Evolutionary conservation across 1,140 invertebrate species (phyloP).

Genomic region (Diprion similis): DNA sequence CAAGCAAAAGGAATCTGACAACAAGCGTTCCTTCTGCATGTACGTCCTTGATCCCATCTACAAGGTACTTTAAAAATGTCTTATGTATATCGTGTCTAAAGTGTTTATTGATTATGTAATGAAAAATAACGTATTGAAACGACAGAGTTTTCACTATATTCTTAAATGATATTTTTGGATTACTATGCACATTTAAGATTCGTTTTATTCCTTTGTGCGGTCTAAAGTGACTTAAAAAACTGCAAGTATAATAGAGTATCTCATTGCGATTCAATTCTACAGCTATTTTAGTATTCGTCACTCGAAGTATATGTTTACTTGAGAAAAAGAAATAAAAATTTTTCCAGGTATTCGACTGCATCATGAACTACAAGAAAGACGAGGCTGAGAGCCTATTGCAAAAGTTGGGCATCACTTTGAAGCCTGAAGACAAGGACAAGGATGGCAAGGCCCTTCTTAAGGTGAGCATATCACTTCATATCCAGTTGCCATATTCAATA

Average conservation of each 20-base stretch:
- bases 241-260: slow-evolving; percentile 4
- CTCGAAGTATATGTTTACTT: slow-evolving; percentile 8
- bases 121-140: background rate
- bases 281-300: background rate
- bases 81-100: slow-evolving; percentile 37
- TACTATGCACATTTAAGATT: background rate
- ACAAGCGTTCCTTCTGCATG: slow-evolving; percentile 98
- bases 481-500: slow-evolving; percentile 7
- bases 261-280: background rate
- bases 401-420: slow-evolving; percentile 92
- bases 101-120: background rate
- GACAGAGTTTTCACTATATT: background rate
- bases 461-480: slow-evolving; percentile 48
- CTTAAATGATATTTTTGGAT: too few species aligned
- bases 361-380: slow-evolving; percentile 99
- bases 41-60: slow-evolving; percentile 99
- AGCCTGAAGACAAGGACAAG: slow-evolving; percentile 95
- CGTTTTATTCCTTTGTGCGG: background rate
- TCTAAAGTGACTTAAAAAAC: background rate
- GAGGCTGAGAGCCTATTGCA: slow-evolving; percentile 85
- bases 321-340: too few species aligned
- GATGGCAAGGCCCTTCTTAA: slow-evolving; percentile 92
- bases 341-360: slow-evolving; percentile 86
- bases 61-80: slow-evolving; percentile 72
- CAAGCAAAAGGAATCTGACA: slow-evolving; percentile 87